These are phyloP conservation scores for Alosa alosa DNA, from an alignment of 2,113 vertebrate genomes.

Conservation along the genomic window DNA sequence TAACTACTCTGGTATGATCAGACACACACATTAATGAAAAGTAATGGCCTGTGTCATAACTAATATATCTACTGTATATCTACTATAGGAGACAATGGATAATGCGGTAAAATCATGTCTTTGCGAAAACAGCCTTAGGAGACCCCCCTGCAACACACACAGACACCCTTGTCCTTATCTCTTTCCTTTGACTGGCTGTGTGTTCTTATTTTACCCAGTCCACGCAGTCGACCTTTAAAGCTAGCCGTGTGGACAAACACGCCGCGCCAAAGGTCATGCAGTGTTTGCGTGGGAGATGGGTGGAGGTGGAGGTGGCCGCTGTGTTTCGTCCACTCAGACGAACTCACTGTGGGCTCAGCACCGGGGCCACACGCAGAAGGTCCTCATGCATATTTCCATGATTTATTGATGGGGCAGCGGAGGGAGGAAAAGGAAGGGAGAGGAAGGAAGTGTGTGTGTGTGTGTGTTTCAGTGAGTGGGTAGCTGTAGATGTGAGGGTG, in stretches of 20 bases:
- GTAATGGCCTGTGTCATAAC: too few species aligned
- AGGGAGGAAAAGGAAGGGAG: background rate
- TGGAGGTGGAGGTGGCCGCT: background rate
- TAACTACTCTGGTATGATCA: background rate
- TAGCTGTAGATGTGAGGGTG: background rate
- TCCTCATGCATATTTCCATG: background rate
- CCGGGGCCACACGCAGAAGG: background rate
- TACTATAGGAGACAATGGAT: too few species aligned
- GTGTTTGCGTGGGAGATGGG: background rate
- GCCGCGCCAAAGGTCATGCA: background rate
- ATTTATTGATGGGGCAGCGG: constrained; percentile 5
- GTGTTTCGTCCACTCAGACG: background rate
- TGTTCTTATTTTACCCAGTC: background rate
- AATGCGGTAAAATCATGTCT: too few species aligned
- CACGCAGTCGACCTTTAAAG: constrained; percentile 9
- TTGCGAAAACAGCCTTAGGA: too few species aligned
- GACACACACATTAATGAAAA: background rate
- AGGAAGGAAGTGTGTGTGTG: background rate
- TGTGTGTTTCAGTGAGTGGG: background rate
- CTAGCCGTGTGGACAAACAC: background rate
- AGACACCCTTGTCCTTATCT: background rate
- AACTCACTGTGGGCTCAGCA: background rate
- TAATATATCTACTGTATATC: too few species aligned
- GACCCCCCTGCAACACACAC: background rate
- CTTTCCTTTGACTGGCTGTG: background rate